These are phyloP conservation scores for Netelia virgata DNA, from an alignment of 2,888 invertebrate genomes.

Conservation along the genomic window DNA sequence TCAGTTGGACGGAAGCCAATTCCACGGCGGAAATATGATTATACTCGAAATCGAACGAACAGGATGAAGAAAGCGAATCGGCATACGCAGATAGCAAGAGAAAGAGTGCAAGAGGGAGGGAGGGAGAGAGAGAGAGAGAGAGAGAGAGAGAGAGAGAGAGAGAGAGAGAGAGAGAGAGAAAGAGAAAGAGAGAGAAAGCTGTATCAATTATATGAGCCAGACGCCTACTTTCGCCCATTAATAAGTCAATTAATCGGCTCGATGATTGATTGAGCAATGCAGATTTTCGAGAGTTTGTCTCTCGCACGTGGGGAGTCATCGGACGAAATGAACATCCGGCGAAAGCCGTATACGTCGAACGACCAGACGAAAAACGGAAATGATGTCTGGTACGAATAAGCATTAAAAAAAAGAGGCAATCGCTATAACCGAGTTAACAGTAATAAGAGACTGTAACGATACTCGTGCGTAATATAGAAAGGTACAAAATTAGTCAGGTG, in stretches of 20 bases:
- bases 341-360: conserved; percentile 34
- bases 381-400: neutral
- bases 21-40: conserved; percentile 56
- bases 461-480: conserved; percentile 53
- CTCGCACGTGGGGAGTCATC: neutral
- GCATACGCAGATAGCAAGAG: neutral
- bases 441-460: conserved; percentile 47
- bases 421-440: conserved; percentile 36
- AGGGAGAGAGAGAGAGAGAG: conserved; percentile 1
- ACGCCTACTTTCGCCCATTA: conserved; percentile 60
- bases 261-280: conserved; percentile 48
- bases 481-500: conserved; percentile 58
- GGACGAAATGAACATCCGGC: conserved; percentile 44
- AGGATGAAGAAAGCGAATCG: conserved; percentile 65
- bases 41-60: conserved; percentile 62
- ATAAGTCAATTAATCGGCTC: conserved; percentile 63
- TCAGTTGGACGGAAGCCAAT: conserved; percentile 65
- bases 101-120: no score
- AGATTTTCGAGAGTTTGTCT: conserved; percentile 17
- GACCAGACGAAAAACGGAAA: conserved; percentile 23
- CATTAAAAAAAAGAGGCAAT: conserved; percentile 28
- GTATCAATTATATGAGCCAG: conserved; percentile 42
- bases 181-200: neutral
- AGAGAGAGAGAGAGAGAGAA: neutral
- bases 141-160: conserved; percentile 15